phyloP scores from a whole-genome alignment of 2,888 invertebrate genomes.

The Eustalomyia histrio region DNA sequence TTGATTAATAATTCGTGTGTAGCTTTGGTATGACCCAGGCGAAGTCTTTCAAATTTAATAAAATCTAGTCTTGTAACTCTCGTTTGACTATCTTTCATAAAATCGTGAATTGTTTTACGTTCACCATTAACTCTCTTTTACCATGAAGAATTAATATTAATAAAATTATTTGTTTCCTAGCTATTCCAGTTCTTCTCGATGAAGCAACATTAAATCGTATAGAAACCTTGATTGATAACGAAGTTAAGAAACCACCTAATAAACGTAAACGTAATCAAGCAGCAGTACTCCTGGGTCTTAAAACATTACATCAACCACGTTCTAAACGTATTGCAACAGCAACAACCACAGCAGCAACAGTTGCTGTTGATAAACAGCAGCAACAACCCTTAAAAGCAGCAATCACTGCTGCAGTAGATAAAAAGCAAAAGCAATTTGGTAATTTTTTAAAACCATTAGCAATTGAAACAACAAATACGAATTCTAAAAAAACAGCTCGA shows the following conservation, averaged over 20 bases:
- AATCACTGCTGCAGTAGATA: background rate
- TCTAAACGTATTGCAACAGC: constrained; percentile 61
- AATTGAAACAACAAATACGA: constrained; percentile 53
- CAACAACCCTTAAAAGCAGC: background rate
- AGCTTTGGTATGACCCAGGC: no score
- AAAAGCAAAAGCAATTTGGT: constrained; percentile 13
- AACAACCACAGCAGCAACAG: constrained; percentile 62
- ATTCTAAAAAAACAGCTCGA: constrained; percentile 64
- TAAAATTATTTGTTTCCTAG: constrained; percentile 39
- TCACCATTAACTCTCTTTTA: no score
- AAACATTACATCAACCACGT: constrained; percentile 49
- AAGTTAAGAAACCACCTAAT: constrained; percentile 62
- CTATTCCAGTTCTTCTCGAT: constrained; percentile 48
- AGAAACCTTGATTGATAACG: constrained; percentile 63
- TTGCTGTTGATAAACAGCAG: constrained; percentile 65
- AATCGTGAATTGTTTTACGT: no score
- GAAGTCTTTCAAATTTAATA: no score
- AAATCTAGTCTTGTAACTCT: no score
- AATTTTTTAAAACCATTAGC: constrained; percentile 55
- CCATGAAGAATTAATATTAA: no score
- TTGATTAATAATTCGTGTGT: no score
- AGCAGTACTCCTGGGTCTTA: constrained; percentile 50
- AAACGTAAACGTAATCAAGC: constrained; percentile 68
- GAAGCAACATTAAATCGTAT: constrained; percentile 62
- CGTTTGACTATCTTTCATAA: no score